These are phyloP conservation scores for Sminthurides aquaticus DNA, from an alignment of 2,888 invertebrate species.

Conservation along the genomic window DNA sequence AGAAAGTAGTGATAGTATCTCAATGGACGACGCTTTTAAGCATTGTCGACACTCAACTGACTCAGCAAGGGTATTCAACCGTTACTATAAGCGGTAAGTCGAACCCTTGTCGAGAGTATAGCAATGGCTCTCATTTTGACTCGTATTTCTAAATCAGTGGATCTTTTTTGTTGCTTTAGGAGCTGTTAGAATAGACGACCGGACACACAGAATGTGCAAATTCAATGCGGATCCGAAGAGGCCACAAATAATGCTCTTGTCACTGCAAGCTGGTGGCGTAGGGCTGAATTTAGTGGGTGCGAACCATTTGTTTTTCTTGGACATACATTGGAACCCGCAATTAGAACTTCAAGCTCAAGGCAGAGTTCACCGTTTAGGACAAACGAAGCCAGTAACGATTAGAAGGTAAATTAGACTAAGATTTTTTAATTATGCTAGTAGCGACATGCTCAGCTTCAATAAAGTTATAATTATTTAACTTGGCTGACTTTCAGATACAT, in stretches of 20 bases:
- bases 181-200: slow-evolving; percentile 22
- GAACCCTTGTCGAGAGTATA: no score
- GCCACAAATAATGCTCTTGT: slow-evolving; percentile 61
- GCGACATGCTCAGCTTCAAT: no score
- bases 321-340: slow-evolving; percentile 97
- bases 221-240: slow-evolving; percentile 28
- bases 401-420: slow-evolving; percentile 75
- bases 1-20: slow-evolving; percentile 79
- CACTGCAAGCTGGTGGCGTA: slow-evolving; percentile 87
- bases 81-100: slow-evolving; percentile 64
- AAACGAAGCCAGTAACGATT: slow-evolving; percentile 68
- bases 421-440: no score
- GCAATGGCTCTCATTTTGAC: no score
- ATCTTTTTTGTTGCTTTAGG: no score
- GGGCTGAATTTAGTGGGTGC: slow-evolving; percentile 88
- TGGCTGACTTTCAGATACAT: slow-evolving; percentile 63
- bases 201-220: slow-evolving; percentile 26
- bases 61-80: slow-evolving; percentile 51
- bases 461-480: no score
- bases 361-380: slow-evolving; percentile 85
- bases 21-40: slow-evolving; percentile 83
- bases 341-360: slow-evolving; percentile 91
- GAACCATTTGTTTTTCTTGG: slow-evolving; percentile 80
- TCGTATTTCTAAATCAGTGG: no score
- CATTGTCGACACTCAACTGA: slow-evolving; percentile 62